Percentiles rank a stretch among this genome's conserved stretches.
These are phyloP conservation scores for Eueides isabella DNA, from an alignment of 1,140 invertebrate species.

Conservation along the genomic window DNA sequence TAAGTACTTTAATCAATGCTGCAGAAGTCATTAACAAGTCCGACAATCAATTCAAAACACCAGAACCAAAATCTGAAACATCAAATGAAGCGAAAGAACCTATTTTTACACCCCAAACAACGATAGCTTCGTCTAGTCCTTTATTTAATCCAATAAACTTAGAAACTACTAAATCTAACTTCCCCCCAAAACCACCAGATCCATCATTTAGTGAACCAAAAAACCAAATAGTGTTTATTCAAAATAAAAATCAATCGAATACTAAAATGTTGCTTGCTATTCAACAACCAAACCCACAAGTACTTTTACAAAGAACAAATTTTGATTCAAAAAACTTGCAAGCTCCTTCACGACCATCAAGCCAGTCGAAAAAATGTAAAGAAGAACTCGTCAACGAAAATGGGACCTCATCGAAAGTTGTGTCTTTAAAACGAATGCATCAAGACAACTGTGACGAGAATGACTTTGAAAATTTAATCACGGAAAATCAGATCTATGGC, in stretches of 20 bases:
- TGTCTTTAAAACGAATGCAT: constrained; percentile 73
- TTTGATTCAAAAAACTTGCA: constrained; percentile 75
- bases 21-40: constrained; percentile 67
- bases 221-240: constrained; percentile 71
- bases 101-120: constrained; percentile 32
- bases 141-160: constrained; percentile 59
- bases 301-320: constrained; percentile 63
- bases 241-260: constrained; percentile 66
- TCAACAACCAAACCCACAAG: constrained; percentile 65
- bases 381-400: constrained; percentile 61
- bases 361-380: constrained; percentile 66
- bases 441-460: constrained; percentile 79
- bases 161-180: constrained; percentile 53
- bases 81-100: constrained; percentile 49
- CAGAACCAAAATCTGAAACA: constrained; percentile 50
- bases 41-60: constrained; percentile 57
- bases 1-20: constrained; percentile 66
- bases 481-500: constrained; percentile 82
- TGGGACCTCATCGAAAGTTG: constrained; percentile 70
- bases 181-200: constrained; percentile 51
- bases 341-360: constrained; percentile 72
- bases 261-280: constrained; percentile 72
- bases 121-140: constrained; percentile 37
- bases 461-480: constrained; percentile 81
- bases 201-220: constrained; percentile 55